Conservation (phyloP, 2,888 invertebrate species). For the Sclerodermus sp. region DNA sequence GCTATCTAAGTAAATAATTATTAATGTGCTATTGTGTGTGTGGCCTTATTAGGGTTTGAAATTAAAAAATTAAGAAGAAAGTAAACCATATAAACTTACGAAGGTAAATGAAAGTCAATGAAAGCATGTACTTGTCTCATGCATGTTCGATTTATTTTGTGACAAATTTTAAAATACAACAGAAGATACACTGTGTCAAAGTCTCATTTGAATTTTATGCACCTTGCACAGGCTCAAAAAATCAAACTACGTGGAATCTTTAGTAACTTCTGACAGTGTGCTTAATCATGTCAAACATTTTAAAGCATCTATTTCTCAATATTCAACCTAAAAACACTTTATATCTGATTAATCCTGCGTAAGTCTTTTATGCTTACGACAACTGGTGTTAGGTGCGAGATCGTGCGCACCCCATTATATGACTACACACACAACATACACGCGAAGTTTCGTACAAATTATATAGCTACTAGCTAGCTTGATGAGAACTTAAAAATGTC, state of each 20-base stretch:
- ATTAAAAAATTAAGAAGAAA: slow-evolving; percentile 10
- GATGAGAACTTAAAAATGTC: slow-evolving; percentile 45
- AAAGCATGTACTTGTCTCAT: slow-evolving; percentile 29
- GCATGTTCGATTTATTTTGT: slow-evolving; percentile 50
- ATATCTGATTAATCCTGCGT: slow-evolving; percentile 25
- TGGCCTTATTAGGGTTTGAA: slow-evolving; percentile 24
- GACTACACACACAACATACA: slow-evolving; percentile 58
- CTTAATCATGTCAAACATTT: slow-evolving; percentile 22
- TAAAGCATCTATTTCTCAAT: slow-evolving; percentile 18
- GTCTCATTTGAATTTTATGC: slow-evolving; percentile 21
- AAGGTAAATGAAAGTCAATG: slow-evolving; percentile 30
- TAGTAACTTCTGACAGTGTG: slow-evolving; percentile 25
- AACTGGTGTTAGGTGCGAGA: slow-evolving; percentile 18
- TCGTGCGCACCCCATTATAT: slow-evolving; percentile 42
- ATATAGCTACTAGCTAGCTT: slow-evolving; percentile 45
- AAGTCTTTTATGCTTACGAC: slow-evolving; percentile 19
- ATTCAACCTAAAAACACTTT: slow-evolving; percentile 16
- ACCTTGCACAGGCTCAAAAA: slow-evolving; percentile 15
- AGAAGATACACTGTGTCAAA: slow-evolving; percentile 45
- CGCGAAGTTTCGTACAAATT: slow-evolving; percentile 52
- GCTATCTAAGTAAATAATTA: neutral
- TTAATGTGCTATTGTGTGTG: slow-evolving; percentile 43
- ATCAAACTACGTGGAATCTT: slow-evolving; percentile 15
- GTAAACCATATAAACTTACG: slow-evolving; percentile 13
- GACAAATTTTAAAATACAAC: slow-evolving; percentile 48